Evolutionary conservation across 2,797 vertebrate species (phyloP).

Genomic region (Hippoglossus hippoglossus): DNA sequence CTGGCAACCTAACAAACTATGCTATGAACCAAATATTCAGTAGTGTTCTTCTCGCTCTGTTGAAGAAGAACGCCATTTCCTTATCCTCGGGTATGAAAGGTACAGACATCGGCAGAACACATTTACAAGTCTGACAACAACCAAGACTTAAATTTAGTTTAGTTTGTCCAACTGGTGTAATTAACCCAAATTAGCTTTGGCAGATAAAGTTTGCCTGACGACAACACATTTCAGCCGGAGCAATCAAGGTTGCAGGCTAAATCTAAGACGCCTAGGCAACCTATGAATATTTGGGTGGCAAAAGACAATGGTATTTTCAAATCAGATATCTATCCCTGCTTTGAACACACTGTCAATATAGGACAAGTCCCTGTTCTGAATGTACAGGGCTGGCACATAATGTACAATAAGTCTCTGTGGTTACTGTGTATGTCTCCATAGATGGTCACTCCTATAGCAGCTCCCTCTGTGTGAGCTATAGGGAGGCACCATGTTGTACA

Average conservation of each 20-base stretch:
- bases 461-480: slow-evolving; percentile 17
- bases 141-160: slow-evolving; percentile 1
- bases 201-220: slow-evolving; percentile 1
- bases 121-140: not conserved
- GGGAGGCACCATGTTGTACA: slow-evolving; percentile 23
- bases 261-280: not conserved
- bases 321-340: slow-evolving; percentile 6
- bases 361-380: slow-evolving; percentile 31
- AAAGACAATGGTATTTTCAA: not conserved
- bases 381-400: slow-evolving; percentile 36
- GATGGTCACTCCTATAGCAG: slow-evolving; percentile 50
- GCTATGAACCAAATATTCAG: not conserved
- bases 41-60: too few relatives aligned
- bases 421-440: slow-evolving; percentile 31
- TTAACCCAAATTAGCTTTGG: slow-evolving; percentile 25
- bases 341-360: slow-evolving; percentile 23
- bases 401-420: slow-evolving; percentile 55
- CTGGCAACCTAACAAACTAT: not conserved
- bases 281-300: not conserved
- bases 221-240: slow-evolving; percentile 8
- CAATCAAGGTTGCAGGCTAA: not conserved
- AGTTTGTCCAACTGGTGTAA: slow-evolving; percentile 8
- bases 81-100: not conserved
- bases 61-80: not conserved
- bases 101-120: not conserved